Evolutionary conservation across 2,888 invertebrate genomes (phyloP).

Genomic region (Drosophila yooni): DNA sequence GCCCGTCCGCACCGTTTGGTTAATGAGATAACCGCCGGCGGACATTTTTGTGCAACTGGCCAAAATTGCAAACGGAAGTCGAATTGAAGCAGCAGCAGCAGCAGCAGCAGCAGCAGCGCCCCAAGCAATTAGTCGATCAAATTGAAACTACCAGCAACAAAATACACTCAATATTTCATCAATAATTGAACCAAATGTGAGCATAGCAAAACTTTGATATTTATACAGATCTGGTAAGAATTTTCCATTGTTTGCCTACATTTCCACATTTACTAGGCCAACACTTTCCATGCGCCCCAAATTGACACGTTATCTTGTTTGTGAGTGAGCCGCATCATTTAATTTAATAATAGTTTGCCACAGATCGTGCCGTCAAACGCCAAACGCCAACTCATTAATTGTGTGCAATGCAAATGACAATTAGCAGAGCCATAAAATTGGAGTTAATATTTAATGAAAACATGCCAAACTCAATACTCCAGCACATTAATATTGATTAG

Average conservation of each 20-base stretch:
- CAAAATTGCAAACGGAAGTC: constrained; percentile 66
- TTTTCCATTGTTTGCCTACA: neutral
- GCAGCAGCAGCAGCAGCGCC: neutral
- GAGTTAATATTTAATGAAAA: constrained; percentile 15
- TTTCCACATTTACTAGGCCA: neutral
- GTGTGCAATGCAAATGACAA: constrained; percentile 33
- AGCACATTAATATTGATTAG: neutral
- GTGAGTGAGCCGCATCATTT: neutral
- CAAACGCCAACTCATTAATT: constrained; percentile 53
- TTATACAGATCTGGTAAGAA: rapidly evolving
- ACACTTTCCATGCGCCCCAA: constrained; percentile 10
- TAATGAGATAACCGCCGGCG: constrained; percentile 62
- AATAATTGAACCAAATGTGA: neutral
- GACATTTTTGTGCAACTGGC: constrained; percentile 63
- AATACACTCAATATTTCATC: neutral
- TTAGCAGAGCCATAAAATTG: constrained; percentile 59
- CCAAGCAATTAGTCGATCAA: constrained; percentile 62
- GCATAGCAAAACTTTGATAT: neutral
- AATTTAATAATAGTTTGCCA: neutral
- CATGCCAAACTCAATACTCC: constrained; percentile 22
- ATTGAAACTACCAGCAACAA: constrained; percentile 34
- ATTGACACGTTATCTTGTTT: constrained; percentile 10
- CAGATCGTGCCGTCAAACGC: constrained; percentile 55
- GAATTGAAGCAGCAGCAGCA: constrained; percentile 60
- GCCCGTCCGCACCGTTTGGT: constrained; percentile 69